Evolutionary conservation across 1,140 invertebrate genomes (phyloP), one percentile per base, ranked within the genome.

Genomic region (Belonocnema kinseyi): DNA sequence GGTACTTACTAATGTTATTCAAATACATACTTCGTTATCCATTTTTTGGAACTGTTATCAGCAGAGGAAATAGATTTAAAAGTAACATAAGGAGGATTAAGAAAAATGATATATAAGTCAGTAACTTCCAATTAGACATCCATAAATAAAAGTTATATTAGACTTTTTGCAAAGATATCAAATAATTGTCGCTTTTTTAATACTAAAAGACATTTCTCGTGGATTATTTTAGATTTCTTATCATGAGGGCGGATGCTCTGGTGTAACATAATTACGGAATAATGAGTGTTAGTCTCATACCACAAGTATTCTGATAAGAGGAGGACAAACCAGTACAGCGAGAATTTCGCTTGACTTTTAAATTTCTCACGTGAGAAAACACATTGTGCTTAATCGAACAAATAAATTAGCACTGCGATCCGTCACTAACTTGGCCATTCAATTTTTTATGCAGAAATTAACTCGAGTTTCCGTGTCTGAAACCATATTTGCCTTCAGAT

Each of bases 361-460:
- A 46, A 46, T 46, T 46, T 46, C 7, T 46, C 40, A 46, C 40
- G 40, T 46, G 40, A 46, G 10, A 46, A 46, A 46, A 46, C 7
- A 46, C 40, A 46, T 46, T 46, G 40, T 46, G 14, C 61, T 46
- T 66, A 54, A 54, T 54, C n/a, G 53, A 54, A 54, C 8, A 17
- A 54, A 54, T 54, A 54, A 54, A 10, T 54, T 54, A 54, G n/a
- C 53, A 54, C 53, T n/a, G n/a, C 53, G 7, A 46, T 54, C 53
- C 16, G 16, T 10, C 17, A 10, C n/a, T 46, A 46, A 46, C 10
- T 11, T 8, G 10, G 40, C 7, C 1, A 46, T 10, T 11, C 10
- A 46, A 46, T 46, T 46, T 46, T 46, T 8, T 10, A 46, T 46
- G 7, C 40, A 46, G 4, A 11, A 46, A 46, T 46, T 6, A 11